Evolutionary conservation across 1,140 invertebrate genomes (phyloP).

Genomic region (Papilio polytes): DNA sequence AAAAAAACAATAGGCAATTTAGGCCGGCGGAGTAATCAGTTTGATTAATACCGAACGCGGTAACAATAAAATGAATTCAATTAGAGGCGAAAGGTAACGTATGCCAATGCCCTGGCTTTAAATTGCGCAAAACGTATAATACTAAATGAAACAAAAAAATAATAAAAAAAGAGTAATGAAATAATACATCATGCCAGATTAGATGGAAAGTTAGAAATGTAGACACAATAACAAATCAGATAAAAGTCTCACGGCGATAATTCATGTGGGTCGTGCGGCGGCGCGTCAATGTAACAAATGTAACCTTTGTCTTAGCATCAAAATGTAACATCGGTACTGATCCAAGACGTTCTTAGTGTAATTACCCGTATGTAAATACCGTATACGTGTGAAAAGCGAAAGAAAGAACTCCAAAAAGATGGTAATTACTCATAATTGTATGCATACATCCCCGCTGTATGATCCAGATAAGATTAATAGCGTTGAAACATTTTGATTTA

Average conservation of each 20-base stretch:
- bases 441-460: conserved; percentile 65
- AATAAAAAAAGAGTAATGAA: conserved; percentile 79
- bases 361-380: conserved; percentile 80
- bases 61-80: conserved; percentile 83
- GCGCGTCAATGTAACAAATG: conserved; percentile 57
- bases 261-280: conserved; percentile 71
- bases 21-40: conserved; percentile 78
- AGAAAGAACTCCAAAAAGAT: conserved; percentile 78
- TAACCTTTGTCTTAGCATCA: conserved; percentile 74
- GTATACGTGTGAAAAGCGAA: conserved; percentile 81
- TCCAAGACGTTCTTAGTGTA: conserved; percentile 69
- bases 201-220: conserved; percentile 78
- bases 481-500: conserved; percentile 83
- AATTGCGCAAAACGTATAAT: conserved; percentile 83
- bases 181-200: conserved; percentile 82
- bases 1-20: conserved; percentile 81
- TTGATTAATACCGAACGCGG: conserved; percentile 80
- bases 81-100: conserved; percentile 83
- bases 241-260: conserved; percentile 77
- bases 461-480: conserved; percentile 80
- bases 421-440: conserved; percentile 80
- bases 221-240: conserved; percentile 72
- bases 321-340: conserved; percentile 68
- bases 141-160: conserved; percentile 67
- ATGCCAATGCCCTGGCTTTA: conserved; percentile 93